Percentiles rank a stretch among this genome's conserved stretches.
Conservation (phyloP, 2,888 invertebrate species). For the Pheosia tremula region DNA sequence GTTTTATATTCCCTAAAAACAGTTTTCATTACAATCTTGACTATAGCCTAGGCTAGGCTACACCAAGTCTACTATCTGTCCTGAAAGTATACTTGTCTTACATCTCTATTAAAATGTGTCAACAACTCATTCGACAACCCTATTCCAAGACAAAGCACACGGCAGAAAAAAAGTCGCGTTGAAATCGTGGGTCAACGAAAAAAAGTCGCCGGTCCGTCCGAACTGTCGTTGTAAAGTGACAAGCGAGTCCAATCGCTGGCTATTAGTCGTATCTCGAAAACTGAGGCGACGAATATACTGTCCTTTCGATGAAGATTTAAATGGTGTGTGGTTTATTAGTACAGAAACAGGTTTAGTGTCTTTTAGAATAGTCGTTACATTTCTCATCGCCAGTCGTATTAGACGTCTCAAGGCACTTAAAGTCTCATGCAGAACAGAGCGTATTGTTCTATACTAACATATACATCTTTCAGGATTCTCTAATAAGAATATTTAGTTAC, state of each 20-base stretch:
- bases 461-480: too few relatives aligned
- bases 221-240: constrained; percentile 44
- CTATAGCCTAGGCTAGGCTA: too few relatives aligned
- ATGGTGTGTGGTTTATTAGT: constrained; percentile 13
- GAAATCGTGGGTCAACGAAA: constrained; percentile 29
- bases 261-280: constrained; percentile 29
- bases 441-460: too few relatives aligned
- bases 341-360: constrained; percentile 1
- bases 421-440: too few relatives aligned
- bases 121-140: not conserved
- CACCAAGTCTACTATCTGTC: too few relatives aligned
- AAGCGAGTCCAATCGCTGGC: constrained; percentile 33
- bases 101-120: too few relatives aligned
- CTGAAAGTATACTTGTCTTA: too few relatives aligned
- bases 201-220: constrained; percentile 35
- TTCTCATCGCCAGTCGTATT: not conserved
- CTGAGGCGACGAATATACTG: constrained; percentile 24
- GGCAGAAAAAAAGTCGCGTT: constrained; percentile 26
- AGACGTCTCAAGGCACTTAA: not conserved
- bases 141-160: not conserved
- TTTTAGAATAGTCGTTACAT: not conserved
- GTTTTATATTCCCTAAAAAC: too few relatives aligned
- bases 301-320: constrained; percentile 28
- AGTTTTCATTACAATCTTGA: too few relatives aligned
- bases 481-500: too few relatives aligned